Evolutionary conservation across 2,797 vertebrate genomes (phyloP).

Genomic region (Lacerta bilineata): DNA sequence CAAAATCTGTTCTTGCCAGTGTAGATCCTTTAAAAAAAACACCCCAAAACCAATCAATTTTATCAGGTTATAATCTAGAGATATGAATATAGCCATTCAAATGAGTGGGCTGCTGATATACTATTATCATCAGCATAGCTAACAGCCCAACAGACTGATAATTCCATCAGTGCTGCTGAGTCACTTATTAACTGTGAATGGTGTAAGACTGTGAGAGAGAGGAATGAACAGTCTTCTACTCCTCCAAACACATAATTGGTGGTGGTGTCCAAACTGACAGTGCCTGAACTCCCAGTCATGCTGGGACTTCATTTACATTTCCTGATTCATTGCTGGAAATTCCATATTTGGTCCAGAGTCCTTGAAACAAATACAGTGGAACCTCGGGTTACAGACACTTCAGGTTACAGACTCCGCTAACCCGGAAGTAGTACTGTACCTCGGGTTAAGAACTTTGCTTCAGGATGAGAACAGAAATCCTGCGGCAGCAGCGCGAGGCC

Average conservation of each 20-base stretch:
- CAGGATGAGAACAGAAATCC: too few relatives aligned
- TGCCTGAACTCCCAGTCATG: not conserved
- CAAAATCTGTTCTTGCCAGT: not conserved
- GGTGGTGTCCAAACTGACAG: not conserved
- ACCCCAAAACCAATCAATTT: not conserved
- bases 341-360: not conserved
- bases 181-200: not conserved
- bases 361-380: not conserved
- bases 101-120: not conserved
- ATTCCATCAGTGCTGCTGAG: not conserved
- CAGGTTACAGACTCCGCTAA: too few relatives aligned
- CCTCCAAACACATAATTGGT: not conserved
- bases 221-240: not conserved
- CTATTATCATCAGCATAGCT: not conserved
- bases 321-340: not conserved
- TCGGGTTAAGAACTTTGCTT: too few relatives aligned
- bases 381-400: too few relatives aligned
- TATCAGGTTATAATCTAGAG: not conserved
- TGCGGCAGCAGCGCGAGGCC: too few relatives aligned
- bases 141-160: not conserved
- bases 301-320: slow-evolving; percentile 1
- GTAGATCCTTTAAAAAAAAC: not conserved
- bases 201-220: not conserved
- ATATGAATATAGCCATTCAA: not conserved
- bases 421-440: too few relatives aligned